Evolutionary conservation across 2,888 invertebrate genomes (phyloP).

Genomic region (Drosophila borealis): DNA sequence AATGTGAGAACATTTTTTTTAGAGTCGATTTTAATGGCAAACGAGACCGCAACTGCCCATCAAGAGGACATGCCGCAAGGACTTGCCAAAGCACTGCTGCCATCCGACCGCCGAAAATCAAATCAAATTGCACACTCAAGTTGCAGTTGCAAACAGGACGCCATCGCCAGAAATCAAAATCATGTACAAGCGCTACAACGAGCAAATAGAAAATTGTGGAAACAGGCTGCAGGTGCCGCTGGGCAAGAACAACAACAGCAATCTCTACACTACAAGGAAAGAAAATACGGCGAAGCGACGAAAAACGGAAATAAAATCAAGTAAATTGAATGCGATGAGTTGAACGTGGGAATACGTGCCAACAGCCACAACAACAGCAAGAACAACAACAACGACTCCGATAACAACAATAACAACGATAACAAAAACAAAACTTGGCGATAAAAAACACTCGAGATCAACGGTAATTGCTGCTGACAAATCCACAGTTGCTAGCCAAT

Average conservation of each 20-base stretch:
- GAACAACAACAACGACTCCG: conserved; percentile 5
- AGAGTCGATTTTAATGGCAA: conserved; percentile 56
- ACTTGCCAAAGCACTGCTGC: conserved; percentile 50
- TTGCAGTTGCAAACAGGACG: conserved; percentile 68
- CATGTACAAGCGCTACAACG: conserved; percentile 21
- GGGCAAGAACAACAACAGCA: conserved; percentile 30
- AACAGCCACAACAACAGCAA: conserved; percentile 52
- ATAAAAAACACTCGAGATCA: conserved; percentile 75
- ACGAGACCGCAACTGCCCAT: conserved; percentile 59
- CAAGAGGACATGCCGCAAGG: conserved; percentile 54
- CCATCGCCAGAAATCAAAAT: conserved; percentile 57
- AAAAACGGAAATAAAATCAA: conserved; percentile 74
- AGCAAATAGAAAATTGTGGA: conserved; percentile 13
- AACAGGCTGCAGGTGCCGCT: conserved; percentile 49
- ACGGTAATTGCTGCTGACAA: conserved; percentile 78
- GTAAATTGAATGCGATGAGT: conserved; percentile 76
- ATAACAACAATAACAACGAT: conserved; percentile 10
- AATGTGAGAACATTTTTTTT: conserved; percentile 39
- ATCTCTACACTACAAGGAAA: conserved; percentile 9
- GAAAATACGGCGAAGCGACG: conserved; percentile 31
- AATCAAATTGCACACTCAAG: conserved; percentile 78
- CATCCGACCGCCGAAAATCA: conserved; percentile 67
- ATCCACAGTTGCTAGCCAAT: conserved; percentile 49
- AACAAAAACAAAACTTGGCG: conserved; percentile 36
- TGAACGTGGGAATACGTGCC: conserved; percentile 75